Conservation (phyloP, 2,113 vertebrate genomes). For the Eudorcas thomsonii region DNA sequence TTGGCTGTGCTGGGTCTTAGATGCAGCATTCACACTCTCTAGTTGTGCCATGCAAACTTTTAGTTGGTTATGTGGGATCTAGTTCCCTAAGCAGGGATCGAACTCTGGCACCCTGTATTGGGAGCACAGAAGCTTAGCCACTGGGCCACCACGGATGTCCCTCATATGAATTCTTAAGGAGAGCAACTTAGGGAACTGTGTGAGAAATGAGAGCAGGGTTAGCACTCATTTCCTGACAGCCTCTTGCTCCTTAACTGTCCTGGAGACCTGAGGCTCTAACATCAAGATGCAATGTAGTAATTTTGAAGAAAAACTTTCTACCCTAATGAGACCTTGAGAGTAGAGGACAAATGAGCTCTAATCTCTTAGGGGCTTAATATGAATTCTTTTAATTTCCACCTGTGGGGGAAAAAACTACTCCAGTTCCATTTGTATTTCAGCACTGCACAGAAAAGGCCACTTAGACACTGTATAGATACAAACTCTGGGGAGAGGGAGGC, state of each 20-base stretch:
- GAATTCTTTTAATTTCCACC: not conserved
- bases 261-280: not conserved
- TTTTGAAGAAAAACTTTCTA: not conserved
- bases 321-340: not conserved
- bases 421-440: not conserved
- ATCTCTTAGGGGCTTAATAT: not conserved
- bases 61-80: not conserved
- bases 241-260: not conserved
- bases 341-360: not conserved
- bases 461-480: not conserved
- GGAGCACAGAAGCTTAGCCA: not conserved
- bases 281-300: not conserved
- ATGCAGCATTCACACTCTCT: not conserved
- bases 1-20: not conserved
- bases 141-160: not conserved
- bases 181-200: not conserved
- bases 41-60: not conserved
- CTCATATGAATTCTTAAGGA: not conserved
- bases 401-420: not conserved
- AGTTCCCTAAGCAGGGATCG: not conserved
- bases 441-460: not conserved
- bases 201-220: not conserved
- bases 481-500: not conserved
- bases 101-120: not conserved
- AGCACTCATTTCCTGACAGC: not conserved